Evolutionary conservation across 2,113 vertebrate genomes (phyloP), one percentile per base, ranked within the genome.

Genomic region (Planiliza haematocheilus): DNA sequence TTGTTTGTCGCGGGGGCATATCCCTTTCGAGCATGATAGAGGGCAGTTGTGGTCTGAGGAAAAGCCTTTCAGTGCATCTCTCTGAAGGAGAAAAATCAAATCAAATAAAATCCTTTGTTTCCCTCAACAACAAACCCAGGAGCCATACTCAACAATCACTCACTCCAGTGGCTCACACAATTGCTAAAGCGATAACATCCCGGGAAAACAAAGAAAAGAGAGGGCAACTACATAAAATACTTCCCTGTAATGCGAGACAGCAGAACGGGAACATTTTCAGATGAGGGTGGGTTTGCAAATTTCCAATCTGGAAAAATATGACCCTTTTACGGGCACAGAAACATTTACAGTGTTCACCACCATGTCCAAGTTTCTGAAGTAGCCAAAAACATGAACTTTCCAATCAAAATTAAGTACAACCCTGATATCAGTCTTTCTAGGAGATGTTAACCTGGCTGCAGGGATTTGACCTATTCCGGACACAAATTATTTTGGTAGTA

Each of bases 111-210:
- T 82, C 79, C 78, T 76, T 88, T 84, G 74, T 88, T 89, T 82
- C 69, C 67, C 66, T 61, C 70, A 76, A 85, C 83, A 87, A 87
- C 90, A 87, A 86, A 91, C 56, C 79, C 83, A 82, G 85, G 42
- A 85, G 85, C 88, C 86, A 75, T 83, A 82, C 82, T 84, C 79
- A 79, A 90, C 88, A 91, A 88, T 89, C 79, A 86, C 84, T 85
- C 83, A 86, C 80, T 92, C 84, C 85, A 89, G 68, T 84, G 87
- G 67, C 77, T 88, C 87, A 86, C 83, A 88, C 85, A 88, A 88
- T 85, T 86, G 76, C 74, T 68, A 81, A 53, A 70, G 80, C 57
- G 83, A 89, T 88, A 90, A 85, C 67, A 77, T 84, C 68, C 76
- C 34, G 62, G 34, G 20, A 37, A 56, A 67, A 57, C 51, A 74